Percentiles rank a stretch among this genome's conserved stretches.
These are phyloP conservation scores for Eutrigla gurnardus DNA, from an alignment of 2,797 vertebrate genomes.

Conservation along the genomic window DNA sequence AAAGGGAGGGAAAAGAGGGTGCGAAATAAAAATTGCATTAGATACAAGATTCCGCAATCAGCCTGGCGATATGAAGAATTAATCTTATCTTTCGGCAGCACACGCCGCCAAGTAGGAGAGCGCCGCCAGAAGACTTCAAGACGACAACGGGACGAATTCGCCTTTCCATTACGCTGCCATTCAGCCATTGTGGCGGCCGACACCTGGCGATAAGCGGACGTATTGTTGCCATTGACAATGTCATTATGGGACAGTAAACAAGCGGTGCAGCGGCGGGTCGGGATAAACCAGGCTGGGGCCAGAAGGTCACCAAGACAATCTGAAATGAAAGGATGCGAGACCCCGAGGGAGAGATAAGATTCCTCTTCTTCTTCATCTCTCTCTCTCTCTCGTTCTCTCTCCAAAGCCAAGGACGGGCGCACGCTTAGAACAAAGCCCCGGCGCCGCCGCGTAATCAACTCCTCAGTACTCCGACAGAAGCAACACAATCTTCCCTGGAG, in stretches of 20 bases:
- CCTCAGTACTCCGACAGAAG: constrained; percentile 66
- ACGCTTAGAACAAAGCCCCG: constrained; percentile 73
- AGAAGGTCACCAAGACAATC: constrained; percentile 75
- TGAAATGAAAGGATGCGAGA: constrained; percentile 66
- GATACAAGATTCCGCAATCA: constrained; percentile 84
- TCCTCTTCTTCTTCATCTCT: constrained; percentile 39
- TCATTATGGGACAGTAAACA: constrained; percentile 80
- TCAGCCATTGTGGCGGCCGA: constrained; percentile 69
- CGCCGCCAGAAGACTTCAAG: constrained; percentile 59
- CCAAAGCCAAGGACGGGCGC: constrained; percentile 75
- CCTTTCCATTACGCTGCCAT: constrained; percentile 64
- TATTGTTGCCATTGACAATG: constrained; percentile 77
- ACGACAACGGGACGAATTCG: constrained; percentile 65
- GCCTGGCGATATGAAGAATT: constrained; percentile 77
- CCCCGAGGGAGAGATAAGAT: constrained; percentile 67
- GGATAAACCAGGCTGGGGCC: constrained; percentile 61
- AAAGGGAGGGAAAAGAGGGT: constrained; percentile 25
- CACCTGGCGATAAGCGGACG: constrained; percentile 70
- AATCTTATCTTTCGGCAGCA: constrained; percentile 75
- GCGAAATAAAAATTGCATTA: constrained; percentile 82
- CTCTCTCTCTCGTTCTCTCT: constrained; percentile 20
- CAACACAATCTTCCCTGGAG: constrained; percentile 74
- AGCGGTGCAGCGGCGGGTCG: constrained; percentile 50
- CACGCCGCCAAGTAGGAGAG: constrained; percentile 58
- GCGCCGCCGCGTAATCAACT: constrained; percentile 69